phyloP scores from a whole-genome alignment of 2,888 invertebrate genomes.

The Sesia bembeciformis region DNA sequence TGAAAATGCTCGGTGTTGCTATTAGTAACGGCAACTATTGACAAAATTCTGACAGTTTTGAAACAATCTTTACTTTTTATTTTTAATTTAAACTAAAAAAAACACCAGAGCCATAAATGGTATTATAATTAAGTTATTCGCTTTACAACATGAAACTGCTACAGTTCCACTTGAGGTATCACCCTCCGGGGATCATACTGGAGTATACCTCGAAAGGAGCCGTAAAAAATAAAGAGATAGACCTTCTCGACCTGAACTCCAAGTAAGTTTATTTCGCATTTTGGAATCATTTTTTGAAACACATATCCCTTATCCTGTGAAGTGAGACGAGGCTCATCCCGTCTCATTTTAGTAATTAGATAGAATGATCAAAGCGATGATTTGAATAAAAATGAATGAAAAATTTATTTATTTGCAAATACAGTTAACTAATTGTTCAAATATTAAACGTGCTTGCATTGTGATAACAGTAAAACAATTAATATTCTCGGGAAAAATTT shows the following conservation, averaged over 20 bases:
- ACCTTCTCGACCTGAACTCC: slow-evolving; percentile 76
- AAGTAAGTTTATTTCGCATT: slow-evolving; percentile 55
- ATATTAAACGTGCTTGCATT: too few relatives aligned
- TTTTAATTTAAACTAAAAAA: slow-evolving; percentile 15
- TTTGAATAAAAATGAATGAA: too few relatives aligned
- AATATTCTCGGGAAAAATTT: too few relatives aligned
- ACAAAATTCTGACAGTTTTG: slow-evolving; percentile 36
- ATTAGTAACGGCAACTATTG: slow-evolving; percentile 44
- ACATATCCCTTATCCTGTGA: too few relatives aligned
- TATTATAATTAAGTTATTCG: slow-evolving; percentile 5
- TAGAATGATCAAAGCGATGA: too few relatives aligned
- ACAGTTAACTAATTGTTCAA: too few relatives aligned
- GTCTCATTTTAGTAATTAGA: too few relatives aligned
- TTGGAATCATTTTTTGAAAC: too few relatives aligned
- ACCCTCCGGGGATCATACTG: slow-evolving; percentile 81
- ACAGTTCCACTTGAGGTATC: slow-evolving; percentile 81
- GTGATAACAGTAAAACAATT: too few relatives aligned
- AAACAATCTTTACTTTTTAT: slow-evolving; percentile 18
- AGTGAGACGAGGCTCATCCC: too few relatives aligned
- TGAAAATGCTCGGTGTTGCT: slow-evolving; percentile 14
- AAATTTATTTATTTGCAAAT: too few relatives aligned
- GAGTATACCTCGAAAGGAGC: slow-evolving; percentile 75
- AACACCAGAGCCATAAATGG: slow-evolving; percentile 18
- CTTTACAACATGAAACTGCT: slow-evolving; percentile 74
- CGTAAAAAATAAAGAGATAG: slow-evolving; percentile 76